A percentile compares a stretch with the other conserved stretches of the same genome.
phyloP scores from a whole-genome alignment of 1,140 invertebrate genomes.

The Dendroctonus valens region DNA sequence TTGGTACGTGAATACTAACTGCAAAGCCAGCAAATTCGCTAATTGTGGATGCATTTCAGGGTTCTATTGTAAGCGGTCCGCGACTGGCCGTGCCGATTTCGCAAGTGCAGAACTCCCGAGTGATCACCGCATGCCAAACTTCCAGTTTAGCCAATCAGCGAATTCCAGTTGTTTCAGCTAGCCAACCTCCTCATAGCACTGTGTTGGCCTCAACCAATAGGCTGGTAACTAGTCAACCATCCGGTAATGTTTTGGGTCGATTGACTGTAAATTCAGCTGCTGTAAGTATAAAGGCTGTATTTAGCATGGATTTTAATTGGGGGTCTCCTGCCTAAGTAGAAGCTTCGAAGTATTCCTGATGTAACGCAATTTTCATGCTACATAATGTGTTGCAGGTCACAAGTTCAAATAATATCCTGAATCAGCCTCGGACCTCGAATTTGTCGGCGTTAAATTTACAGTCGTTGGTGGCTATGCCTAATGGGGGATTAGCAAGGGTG shows the following conservation, averaged over 20 bases:
- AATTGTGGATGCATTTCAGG: slow-evolving; percentile 31
- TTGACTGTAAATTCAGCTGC: slow-evolving; percentile 38
- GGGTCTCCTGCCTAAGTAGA: too few relatives aligned
- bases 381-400: too few relatives aligned
- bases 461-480: slow-evolving; percentile 45
- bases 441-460: slow-evolving; percentile 40
- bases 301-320: too few relatives aligned
- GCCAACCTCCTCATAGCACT: slow-evolving; percentile 1
- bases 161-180: slow-evolving; percentile 42
- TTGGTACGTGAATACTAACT: slow-evolving; percentile 31
- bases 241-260: slow-evolving; percentile 38
- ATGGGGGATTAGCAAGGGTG: slow-evolving; percentile 36
- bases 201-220: too few relatives aligned
- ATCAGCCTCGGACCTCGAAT: slow-evolving; percentile 34
- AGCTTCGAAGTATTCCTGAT: too few relatives aligned
- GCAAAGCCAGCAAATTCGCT: neutral
- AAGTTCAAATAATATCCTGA: too few relatives aligned
- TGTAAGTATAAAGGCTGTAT: slow-evolving; percentile 15
- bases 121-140: slow-evolving; percentile 40
- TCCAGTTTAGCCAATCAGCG: slow-evolving; percentile 41
- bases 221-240: slow-evolving; percentile 27
- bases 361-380: too few relatives aligned
- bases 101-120: slow-evolving; percentile 35
- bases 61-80: slow-evolving; percentile 43
- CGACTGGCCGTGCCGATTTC: slow-evolving; percentile 43